Conservation (phyloP, 2,888 invertebrate genomes). For the Amaurobius ferox region DNA sequence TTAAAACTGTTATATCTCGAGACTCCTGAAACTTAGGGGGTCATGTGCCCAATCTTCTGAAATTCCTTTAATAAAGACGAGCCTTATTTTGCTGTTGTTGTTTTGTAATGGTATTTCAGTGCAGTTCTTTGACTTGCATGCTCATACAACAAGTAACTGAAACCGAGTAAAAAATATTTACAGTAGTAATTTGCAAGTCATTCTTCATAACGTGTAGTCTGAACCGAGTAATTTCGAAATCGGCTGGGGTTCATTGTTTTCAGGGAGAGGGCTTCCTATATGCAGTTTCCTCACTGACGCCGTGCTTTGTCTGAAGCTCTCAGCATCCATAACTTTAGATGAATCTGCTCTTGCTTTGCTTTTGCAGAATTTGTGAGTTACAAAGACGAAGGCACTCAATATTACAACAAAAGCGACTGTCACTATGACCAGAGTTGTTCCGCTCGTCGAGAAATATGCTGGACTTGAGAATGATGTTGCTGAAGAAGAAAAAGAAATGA, state of each 20-base stretch:
- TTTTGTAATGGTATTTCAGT: too few relatives aligned
- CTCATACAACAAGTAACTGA: too few relatives aligned
- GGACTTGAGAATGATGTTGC: neutral
- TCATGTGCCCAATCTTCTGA: too few relatives aligned
- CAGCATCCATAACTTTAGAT: neutral
- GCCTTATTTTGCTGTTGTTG: too few relatives aligned
- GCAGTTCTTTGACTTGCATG: too few relatives aligned
- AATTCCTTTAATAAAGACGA: too few relatives aligned
- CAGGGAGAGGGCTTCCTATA: constrained; percentile 2
- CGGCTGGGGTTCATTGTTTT: constrained; percentile 20
- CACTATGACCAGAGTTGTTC: constrained; percentile 14
- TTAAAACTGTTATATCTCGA: too few relatives aligned
- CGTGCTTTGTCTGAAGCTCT: neutral
- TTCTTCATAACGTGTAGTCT: too few relatives aligned
- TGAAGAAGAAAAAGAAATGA: constrained; percentile 7
- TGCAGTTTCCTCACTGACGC: neutral
- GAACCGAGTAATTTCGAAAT: constrained; percentile 23
- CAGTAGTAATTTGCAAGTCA: too few relatives aligned
- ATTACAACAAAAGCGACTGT: constrained; percentile 16
- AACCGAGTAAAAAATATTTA: too few relatives aligned
- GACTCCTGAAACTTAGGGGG: too few relatives aligned
- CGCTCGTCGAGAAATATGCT: constrained; percentile 8
- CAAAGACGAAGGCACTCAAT: neutral
- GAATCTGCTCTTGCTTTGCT: neutral
- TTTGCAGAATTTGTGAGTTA: constrained; percentile 13